These are phyloP conservation scores for Cephalopterus ornatus DNA, from an alignment of 2,113 vertebrate genomes.

Conservation along the genomic window DNA sequence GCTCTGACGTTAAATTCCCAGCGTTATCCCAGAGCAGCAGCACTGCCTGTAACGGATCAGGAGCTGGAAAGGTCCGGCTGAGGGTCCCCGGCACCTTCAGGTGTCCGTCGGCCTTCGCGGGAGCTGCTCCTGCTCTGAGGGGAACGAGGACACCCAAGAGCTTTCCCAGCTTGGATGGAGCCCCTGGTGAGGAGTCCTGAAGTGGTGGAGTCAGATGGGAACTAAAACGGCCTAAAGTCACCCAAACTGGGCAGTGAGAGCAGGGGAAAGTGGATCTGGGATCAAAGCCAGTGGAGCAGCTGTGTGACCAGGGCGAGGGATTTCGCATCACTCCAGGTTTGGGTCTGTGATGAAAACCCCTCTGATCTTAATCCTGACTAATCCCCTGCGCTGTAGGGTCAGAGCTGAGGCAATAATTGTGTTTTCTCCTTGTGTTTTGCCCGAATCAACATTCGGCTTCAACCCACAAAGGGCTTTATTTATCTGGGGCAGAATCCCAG, in stretches of 20 bases:
- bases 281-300: not conserved
- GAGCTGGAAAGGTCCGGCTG: not conserved
- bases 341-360: fast-evolving
- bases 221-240: not conserved
- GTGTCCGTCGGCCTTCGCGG: fast-evolving
- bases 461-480: not conserved
- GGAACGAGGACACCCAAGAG: no score
- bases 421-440: not conserved
- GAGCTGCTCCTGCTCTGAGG: fast-evolving
- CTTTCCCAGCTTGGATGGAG: fast-evolving
- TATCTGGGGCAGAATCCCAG: not conserved
- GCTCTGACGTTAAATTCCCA: fast-evolving
- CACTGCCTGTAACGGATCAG: fast-evolving
- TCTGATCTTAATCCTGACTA: not conserved
- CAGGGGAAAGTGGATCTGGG: not conserved
- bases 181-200: fast-evolving
- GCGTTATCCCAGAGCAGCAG: not conserved
- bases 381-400: not conserved
- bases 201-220: fast-evolving
- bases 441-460: not conserved
- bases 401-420: not conserved
- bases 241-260: fast-evolving
- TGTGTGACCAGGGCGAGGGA: not conserved
- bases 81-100: fast-evolving
- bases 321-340: not conserved